Evolutionary conservation across 2,797 vertebrate species (phyloP).

Genomic region (Pseudochirops corinnae): DNA sequence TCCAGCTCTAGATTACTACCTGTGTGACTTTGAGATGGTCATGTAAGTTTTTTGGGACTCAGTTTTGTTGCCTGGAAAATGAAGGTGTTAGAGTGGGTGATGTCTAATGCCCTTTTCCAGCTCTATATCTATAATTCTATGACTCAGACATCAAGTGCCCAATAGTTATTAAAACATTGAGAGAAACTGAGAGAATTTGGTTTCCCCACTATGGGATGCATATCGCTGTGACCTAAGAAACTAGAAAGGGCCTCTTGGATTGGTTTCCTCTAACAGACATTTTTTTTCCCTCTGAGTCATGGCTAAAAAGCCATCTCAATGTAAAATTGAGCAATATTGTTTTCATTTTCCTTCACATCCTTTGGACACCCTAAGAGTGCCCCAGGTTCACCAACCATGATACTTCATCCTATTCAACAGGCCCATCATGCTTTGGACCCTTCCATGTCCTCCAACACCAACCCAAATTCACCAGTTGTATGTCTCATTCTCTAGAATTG

Average conservation of each 20-base stretch:
- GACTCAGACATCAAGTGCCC: neutral
- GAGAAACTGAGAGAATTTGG: constrained; percentile 16
- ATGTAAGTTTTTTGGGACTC: neutral
- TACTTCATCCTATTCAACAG: neutral
- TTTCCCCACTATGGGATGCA: neutral
- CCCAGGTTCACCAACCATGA: neutral
- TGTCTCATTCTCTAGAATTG: neutral
- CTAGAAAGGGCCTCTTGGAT: neutral
- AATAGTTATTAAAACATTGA: no score
- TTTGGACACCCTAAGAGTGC: neutral
- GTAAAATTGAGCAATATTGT: neutral
- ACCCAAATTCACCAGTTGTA: neutral
- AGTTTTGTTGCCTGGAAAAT: neutral
- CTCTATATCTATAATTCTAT: neutral
- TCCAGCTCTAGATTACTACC: neutral
- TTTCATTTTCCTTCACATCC: neutral
- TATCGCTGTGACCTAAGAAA: neutral
- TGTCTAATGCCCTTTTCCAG: neutral
- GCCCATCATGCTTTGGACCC: neutral
- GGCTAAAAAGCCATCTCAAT: neutral
- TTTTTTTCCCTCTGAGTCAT: constrained; percentile 10
- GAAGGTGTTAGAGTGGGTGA: neutral
- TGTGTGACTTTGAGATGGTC: neutral
- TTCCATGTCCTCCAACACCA: neutral
- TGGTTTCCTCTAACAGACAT: neutral